These are phyloP conservation scores for Triplophysa dalaica DNA, from an alignment of 2,113 vertebrate genomes.

Conservation along the genomic window DNA sequence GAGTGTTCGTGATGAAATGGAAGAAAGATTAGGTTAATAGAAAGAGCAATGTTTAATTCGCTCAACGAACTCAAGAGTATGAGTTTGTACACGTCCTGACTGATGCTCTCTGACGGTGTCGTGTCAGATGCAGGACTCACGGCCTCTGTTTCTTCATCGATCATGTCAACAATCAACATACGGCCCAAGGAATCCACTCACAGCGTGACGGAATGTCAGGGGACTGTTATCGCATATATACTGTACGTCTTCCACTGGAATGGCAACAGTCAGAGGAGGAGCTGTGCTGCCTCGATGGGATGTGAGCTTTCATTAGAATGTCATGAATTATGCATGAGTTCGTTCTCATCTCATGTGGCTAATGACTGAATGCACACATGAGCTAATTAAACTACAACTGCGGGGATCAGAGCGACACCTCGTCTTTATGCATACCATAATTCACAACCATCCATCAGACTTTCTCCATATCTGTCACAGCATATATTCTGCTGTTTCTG, in stretches of 20 bases:
- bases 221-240: not conserved
- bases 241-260: not conserved
- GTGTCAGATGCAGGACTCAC: not conserved
- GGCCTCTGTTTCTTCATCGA: not conserved
- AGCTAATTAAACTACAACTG: not conserved
- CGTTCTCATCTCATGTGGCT: conserved; percentile 23
- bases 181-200: not conserved
- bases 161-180: not conserved
- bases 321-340: conserved; percentile 35
- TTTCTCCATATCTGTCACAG: too few relatives aligned
- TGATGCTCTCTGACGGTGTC: not conserved
- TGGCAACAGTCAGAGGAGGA: not conserved
- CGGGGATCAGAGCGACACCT: too few relatives aligned
- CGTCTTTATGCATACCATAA: not conserved
- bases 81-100: too few relatives aligned
- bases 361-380: conserved; percentile 1
- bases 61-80: too few relatives aligned
- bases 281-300: conserved; percentile 8
- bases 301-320: conserved; percentile 7
- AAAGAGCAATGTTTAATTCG: too few relatives aligned
- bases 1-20: too few relatives aligned
- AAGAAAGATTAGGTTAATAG: too few relatives aligned
- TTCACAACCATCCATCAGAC: not conserved
- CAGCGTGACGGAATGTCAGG: conserved; percentile 4
- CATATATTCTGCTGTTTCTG: not conserved